Conservation (phyloP, 2,888 invertebrate species). For the Sicus ferrugineus region DNA sequence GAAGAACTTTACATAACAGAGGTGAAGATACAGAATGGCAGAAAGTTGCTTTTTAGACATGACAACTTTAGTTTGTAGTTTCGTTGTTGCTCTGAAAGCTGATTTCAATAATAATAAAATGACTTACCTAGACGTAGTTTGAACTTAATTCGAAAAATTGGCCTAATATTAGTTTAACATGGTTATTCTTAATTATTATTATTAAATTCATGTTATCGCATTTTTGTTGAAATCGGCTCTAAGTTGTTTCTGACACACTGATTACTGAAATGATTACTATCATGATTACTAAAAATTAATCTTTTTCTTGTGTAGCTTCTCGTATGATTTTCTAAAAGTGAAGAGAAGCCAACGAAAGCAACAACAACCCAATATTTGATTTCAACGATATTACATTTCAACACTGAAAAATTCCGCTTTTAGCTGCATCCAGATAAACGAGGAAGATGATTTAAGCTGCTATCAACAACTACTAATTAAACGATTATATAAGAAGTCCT, state of each 20-base stretch:
- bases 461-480: conserved; percentile 27
- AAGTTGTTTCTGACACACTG: too few relatives aligned
- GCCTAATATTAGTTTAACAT: not conserved
- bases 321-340: conserved; percentile 54
- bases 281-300: too few relatives aligned
- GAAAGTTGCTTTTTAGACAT: not conserved
- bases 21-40: not conserved
- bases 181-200: not conserved
- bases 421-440: conserved; percentile 18
- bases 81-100: too few relatives aligned
- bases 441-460: conserved; percentile 45
- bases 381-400: not conserved
- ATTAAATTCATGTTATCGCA: not conserved
- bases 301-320: conserved; percentile 47
- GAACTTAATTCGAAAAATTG: too few relatives aligned
- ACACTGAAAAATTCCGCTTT: not conserved
- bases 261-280: too few relatives aligned
- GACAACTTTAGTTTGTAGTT: too few relatives aligned
- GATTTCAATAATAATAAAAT: too few relatives aligned
- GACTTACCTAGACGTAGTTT: too few relatives aligned
- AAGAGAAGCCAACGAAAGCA: conserved; percentile 13
- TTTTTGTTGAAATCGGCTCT: too few relatives aligned
- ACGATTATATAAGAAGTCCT: conserved; percentile 37
- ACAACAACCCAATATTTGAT: conserved; percentile 13
- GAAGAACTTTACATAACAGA: not conserved